phyloP scores from a whole-genome alignment of 2,888 invertebrate genomes.

The Caenorhabditis sp. region DNA sequence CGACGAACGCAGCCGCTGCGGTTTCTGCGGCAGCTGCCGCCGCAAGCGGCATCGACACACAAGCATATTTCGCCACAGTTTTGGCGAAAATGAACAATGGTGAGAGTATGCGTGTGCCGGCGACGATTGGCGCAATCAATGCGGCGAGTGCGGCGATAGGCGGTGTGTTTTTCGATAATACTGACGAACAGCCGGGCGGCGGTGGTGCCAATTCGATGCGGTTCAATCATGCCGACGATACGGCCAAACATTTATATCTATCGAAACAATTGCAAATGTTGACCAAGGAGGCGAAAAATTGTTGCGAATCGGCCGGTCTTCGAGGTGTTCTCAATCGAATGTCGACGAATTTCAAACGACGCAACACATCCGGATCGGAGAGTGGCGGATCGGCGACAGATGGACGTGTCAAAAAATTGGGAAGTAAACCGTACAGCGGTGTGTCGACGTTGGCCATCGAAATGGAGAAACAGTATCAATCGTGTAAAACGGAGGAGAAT shows the following conservation, averaged over 20 bases:
- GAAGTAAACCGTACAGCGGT: slow-evolving; percentile 7
- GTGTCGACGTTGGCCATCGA: slow-evolving; percentile 21
- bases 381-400: not conserved
- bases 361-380: not conserved
- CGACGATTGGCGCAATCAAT: slow-evolving; percentile 32
- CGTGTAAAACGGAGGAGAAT: slow-evolving; percentile 11
- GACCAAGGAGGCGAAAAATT: not conserved
- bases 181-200: slow-evolving; percentile 14
- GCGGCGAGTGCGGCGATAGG: slow-evolving; percentile 32
- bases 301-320: not conserved
- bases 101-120: slow-evolving; percentile 34
- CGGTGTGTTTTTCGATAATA: slow-evolving; percentile 24
- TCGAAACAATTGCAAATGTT: slow-evolving; percentile 1
- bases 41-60: slow-evolving; percentile 45
- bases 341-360: not conserved
- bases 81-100: slow-evolving; percentile 38
- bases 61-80: slow-evolving; percentile 23
- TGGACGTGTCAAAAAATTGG: slow-evolving; percentile 4
- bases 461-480: slow-evolving; percentile 25
- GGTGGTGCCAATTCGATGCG: slow-evolving; percentile 1
- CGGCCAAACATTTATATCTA: not conserved
- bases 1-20: slow-evolving; percentile 53
- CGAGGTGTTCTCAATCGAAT: not conserved
- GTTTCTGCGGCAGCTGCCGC: slow-evolving; percentile 47
- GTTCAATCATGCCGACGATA: not conserved